These are phyloP conservation scores for Aleiodes leptofemur DNA, from an alignment of 2,888 invertebrate genomes.

Conservation along the genomic window DNA sequence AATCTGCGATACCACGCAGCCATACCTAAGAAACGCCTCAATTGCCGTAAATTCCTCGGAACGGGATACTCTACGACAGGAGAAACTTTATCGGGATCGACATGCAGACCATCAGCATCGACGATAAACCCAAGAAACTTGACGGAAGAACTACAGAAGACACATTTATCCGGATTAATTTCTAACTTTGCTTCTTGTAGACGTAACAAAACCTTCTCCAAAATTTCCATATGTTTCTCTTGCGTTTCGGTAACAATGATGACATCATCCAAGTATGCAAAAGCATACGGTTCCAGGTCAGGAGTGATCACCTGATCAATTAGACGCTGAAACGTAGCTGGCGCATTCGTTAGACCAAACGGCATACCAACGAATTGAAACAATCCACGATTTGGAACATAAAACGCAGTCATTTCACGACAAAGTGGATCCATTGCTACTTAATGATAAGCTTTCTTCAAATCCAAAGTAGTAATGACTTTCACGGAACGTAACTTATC, in stretches of 20 bases:
- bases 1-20: slow-evolving; percentile 47
- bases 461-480: slow-evolving; percentile 63
- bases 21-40: slow-evolving; percentile 37
- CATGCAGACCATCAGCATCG: not conserved
- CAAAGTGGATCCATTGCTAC: slow-evolving; percentile 55
- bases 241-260: too few species aligned
- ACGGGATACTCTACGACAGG: slow-evolving; percentile 26
- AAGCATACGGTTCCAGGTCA: not conserved
- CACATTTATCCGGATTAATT: slow-evolving; percentile 41
- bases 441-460: slow-evolving; percentile 63
- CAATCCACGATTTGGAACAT: slow-evolving; percentile 58
- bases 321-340: slow-evolving; percentile 47
- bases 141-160: slow-evolving; percentile 40
- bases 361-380: slow-evolving; percentile 62
- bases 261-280: too few species aligned
- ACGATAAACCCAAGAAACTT: slow-evolving; percentile 42
- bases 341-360: slow-evolving; percentile 58
- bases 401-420: slow-evolving; percentile 61
- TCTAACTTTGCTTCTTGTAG: not conserved
- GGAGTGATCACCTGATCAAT: not conserved
- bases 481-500: slow-evolving; percentile 59
- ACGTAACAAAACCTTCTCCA: not conserved
- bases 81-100: slow-evolving; percentile 35
- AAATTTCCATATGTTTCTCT: not conserved
- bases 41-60: slow-evolving; percentile 32